Conservation (phyloP, 1,140 invertebrate genomes). For the Zaprionus tsacasi region DNA sequence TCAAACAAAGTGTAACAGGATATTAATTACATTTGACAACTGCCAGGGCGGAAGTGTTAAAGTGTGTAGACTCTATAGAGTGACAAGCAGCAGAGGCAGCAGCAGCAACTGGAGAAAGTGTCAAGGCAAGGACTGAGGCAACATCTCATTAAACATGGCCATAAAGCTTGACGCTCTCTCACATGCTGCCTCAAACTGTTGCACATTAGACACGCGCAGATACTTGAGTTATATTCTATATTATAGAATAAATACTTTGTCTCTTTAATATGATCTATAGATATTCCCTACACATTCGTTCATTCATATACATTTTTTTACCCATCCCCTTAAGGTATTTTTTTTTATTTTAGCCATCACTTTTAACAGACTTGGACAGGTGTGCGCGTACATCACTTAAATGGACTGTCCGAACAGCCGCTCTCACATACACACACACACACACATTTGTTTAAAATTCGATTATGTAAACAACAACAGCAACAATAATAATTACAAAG, state of each 20-base stretch:
- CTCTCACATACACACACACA: constrained; percentile 24
- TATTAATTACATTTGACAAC: constrained; percentile 82
- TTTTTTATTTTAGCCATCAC: constrained; percentile 8
- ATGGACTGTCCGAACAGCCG: constrained; percentile 46
- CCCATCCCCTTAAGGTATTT: not conserved
- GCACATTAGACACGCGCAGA: not conserved
- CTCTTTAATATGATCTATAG: no score
- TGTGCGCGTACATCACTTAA: constrained; percentile 53
- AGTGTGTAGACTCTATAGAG: constrained; percentile 73
- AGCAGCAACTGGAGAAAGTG: constrained; percentile 13
- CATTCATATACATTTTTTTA: not conserved
- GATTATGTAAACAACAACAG: constrained; percentile 65
- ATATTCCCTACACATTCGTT: not conserved
- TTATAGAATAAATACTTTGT: not conserved
- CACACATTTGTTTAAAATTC: constrained; percentile 59
- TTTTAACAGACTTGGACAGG: constrained; percentile 50
- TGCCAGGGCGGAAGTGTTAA: constrained; percentile 78
- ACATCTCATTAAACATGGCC: constrained; percentile 21
- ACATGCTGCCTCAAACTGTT: constrained; percentile 12
- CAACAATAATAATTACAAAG: constrained; percentile 54
- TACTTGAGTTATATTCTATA: constrained; percentile 5
- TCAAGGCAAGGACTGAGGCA: constrained; percentile 4
- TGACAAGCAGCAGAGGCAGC: constrained; percentile 45
- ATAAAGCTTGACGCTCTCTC: not conserved
- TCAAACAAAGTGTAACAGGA: constrained; percentile 81